Evolutionary conservation across 2,888 invertebrate genomes (phyloP), one percentile per base, ranked within the genome.

Genomic region (Chymomyza amoena): DNA sequence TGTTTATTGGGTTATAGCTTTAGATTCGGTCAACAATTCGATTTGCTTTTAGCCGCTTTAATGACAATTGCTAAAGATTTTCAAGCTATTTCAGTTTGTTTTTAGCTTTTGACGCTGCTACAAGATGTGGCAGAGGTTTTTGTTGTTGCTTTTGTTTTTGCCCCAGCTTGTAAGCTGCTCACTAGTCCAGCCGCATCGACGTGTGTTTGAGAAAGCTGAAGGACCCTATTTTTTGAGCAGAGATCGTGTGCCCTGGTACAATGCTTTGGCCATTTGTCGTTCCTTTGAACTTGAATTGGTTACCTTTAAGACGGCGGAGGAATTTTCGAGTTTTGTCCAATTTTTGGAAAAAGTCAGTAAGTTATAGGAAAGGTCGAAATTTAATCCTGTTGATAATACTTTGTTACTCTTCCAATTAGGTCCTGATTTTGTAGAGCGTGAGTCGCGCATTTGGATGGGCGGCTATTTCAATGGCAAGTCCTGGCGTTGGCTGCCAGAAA

Each of bases 231-330:
- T 45, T 45, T 45, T 13, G 39, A 13, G 39, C 39, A 45, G 10
- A 45, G 2, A 45, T 28, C 57, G 6, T 20, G n/a, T 9, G 20
- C 39, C 50, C 16, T 32, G 75, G 65, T 52, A 64, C 52, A 75
- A 65, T 71, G 63, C 71, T 28, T 28, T 62, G 18, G 32, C 64
- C 64, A 74, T 60, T 28, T 63, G 70, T 51, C 60, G 57, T n/a
- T 36, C 16, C 25, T n/a, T 18, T 57, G 4, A 28, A 6, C 20
- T 61, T 7, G 32, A 65, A 15, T 54, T 65, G 32, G 60, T 66
- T 28, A 63, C 20, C 20, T 54, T 45, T 32, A 10, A 10, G 20
- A 54, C n/a, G 9, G 28, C 66, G 36, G 39, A 16, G 36, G 62
- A 65, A n/a, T 60, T 18, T n/a, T 6, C 7, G 4, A n/a, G 20